A percentile compares a stretch with the other conserved stretches of the same genome.
These are phyloP conservation scores for Rhabdomys pumilio DNA, from an alignment of 2,797 vertebrate species.

Conservation along the genomic window DNA sequence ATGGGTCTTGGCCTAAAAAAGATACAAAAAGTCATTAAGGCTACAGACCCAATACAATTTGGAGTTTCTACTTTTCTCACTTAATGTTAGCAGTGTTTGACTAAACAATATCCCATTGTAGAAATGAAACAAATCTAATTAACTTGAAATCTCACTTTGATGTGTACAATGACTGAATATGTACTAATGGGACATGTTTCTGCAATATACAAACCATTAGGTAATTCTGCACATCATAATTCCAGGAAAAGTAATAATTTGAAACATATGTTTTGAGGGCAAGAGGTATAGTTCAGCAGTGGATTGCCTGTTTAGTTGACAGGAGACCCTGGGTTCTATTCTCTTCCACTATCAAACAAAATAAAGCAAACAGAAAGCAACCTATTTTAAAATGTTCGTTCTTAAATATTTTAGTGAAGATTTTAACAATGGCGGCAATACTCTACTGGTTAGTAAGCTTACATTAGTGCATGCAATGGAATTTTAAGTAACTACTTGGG, in stretches of 20 bases:
- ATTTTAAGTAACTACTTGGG: conserved; percentile 58
- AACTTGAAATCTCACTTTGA: conserved; percentile 50
- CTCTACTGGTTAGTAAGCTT: conserved; percentile 7
- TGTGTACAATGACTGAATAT: neutral
- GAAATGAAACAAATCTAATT: conserved; percentile 50
- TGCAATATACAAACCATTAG: conserved; percentile 32
- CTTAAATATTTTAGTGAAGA: conserved; percentile 47
- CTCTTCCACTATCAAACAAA: neutral
- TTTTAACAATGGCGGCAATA: conserved; percentile 21
- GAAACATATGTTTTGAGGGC: neutral
- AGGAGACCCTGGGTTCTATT: neutral
- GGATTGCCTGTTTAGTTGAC: neutral
- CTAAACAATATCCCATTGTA: conserved; percentile 1
- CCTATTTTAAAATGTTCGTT: conserved; percentile 12
- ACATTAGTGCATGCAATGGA: neutral
- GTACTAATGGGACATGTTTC: conserved; percentile 37
- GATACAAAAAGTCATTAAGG: conserved; percentile 68
- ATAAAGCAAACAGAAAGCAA: neutral
- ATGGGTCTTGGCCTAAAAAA: conserved; percentile 96
- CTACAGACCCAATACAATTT: conserved; percentile 36
- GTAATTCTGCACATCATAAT: conserved; percentile 26
- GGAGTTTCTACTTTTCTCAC: conserved; percentile 45
- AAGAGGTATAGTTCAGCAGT: neutral
- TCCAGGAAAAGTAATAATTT: conserved; percentile 54
- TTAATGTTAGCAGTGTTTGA: conserved; percentile 51